These are phyloP conservation scores for Parazoanthus darwini DNA, from an alignment of 92 coral and sea anemone species.

Conservation along the genomic window DNA sequence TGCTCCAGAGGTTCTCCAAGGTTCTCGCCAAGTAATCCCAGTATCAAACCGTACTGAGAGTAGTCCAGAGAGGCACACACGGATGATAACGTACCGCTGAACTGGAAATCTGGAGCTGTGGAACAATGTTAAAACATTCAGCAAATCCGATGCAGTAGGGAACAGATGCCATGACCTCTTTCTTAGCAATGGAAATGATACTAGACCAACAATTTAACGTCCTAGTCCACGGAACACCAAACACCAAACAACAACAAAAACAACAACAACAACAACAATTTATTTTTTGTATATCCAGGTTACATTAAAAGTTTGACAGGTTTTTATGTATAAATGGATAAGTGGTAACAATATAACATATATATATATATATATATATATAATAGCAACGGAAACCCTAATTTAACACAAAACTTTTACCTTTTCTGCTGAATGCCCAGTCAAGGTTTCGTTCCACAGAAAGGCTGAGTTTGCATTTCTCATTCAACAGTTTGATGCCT, in stretches of 20 bases:
- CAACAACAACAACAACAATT: too few species aligned
- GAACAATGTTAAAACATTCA: not conserved
- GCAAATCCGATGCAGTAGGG: not conserved
- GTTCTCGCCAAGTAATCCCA: constrained; percentile 91
- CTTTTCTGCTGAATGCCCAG: constrained; percentile 96
- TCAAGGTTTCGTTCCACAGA: constrained; percentile 94
- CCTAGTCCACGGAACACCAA: too few species aligned
- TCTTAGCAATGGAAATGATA: not conserved
- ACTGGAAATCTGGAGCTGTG: constrained; percentile 90
- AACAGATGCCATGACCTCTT: not conserved
- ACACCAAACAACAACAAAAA: too few species aligned
- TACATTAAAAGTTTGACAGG: too few species aligned
- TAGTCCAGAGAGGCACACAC: constrained; percentile 87
- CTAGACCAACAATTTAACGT: too few species aligned
- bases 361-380: too few species aligned
- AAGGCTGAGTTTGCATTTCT: constrained; percentile 85
- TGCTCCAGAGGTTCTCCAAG: constrained; percentile 93
- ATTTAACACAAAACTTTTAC: constrained; percentile 37
- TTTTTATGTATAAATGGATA: too few species aligned
- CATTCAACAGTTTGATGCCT: constrained; percentile 86
- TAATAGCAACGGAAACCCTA: not conserved
- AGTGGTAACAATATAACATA: too few species aligned
- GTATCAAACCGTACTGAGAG: constrained; percentile 92
- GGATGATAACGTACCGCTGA: constrained; percentile 90
- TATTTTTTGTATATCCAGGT: too few species aligned